Conservation (phyloP, 30 jellyfish, hydroid and myxozoan species). For the Chrysaora quinquecirrha region DNA sequence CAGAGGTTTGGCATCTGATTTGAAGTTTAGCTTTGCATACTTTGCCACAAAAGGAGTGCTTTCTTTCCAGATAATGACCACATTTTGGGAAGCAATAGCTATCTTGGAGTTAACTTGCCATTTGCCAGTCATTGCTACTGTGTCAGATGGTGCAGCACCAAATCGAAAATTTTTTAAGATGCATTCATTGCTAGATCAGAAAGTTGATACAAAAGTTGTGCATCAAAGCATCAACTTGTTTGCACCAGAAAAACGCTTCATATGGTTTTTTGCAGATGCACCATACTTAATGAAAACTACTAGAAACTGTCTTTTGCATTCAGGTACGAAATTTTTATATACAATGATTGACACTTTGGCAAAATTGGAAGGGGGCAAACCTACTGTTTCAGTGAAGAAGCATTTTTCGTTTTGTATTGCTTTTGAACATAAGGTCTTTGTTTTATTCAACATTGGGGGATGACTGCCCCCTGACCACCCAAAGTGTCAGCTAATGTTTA, state of each 20-base stretch:
- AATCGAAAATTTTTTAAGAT: background rate
- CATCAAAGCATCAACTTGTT: background rate
- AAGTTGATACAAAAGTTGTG: background rate
- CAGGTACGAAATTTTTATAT: constrained; percentile 7
- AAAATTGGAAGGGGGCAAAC: background rate
- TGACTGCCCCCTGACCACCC: background rate
- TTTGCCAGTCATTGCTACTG: constrained; percentile 52
- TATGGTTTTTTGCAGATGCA: constrained; percentile 61
- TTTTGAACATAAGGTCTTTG: too few relatives aligned
- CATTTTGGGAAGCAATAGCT: constrained; percentile 70
- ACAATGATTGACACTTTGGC: background rate
- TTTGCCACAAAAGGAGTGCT: constrained; percentile 65
- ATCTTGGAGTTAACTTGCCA: constrained; percentile 26
- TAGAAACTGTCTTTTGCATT: constrained; percentile 62
- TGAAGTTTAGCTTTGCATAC: constrained; percentile 48
- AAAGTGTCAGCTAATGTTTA: background rate
- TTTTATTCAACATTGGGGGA: background rate
- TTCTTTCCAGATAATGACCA: constrained; percentile 39
- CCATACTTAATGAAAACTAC: too few relatives aligned
- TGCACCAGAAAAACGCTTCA: background rate
- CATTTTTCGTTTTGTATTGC: too few relatives aligned
- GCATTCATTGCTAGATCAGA: background rate
- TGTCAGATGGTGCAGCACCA: background rate
- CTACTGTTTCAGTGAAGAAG: too few relatives aligned
- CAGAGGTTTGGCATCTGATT: too few relatives aligned